Evolutionary conservation across 1,140 invertebrate species (phyloP).

Genomic region (Rhyacophila brunnea): DNA sequence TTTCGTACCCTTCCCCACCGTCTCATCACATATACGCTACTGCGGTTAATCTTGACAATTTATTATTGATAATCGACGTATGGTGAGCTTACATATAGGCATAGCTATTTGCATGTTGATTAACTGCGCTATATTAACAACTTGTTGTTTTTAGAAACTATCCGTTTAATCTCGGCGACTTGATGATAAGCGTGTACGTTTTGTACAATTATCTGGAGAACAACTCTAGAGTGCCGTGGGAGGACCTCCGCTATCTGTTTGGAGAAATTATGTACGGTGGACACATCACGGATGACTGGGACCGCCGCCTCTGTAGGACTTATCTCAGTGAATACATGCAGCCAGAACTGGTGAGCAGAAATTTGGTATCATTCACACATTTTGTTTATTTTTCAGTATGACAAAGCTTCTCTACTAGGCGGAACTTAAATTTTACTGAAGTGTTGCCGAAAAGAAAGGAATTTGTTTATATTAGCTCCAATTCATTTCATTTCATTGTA

Average conservation of each 20-base stretch:
- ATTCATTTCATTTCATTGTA: too few relatives aligned
- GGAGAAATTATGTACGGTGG: slow-evolving; percentile 98
- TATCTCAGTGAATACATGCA: slow-evolving; percentile 89
- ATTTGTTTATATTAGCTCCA: too few relatives aligned
- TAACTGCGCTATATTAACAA: too few relatives aligned
- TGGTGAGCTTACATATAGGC: neutral
- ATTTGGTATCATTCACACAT: too few relatives aligned
- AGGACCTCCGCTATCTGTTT: slow-evolving; percentile 89
- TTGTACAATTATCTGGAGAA: slow-evolving; percentile 91
- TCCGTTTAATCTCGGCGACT: slow-evolving; percentile 80
- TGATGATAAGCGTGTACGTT: slow-evolving; percentile 91
- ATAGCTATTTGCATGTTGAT: too few relatives aligned
- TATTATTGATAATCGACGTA: slow-evolving; percentile 3
- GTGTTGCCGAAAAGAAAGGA: too few relatives aligned
- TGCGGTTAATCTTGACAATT: too few relatives aligned
- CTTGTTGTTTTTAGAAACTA: slow-evolving; percentile 53
- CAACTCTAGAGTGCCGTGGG: slow-evolving; percentile 86
- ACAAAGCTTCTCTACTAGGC: too few relatives aligned
- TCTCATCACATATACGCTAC: too few relatives aligned
- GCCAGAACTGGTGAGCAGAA: slow-evolving; percentile 66
- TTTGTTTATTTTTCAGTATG: too few relatives aligned
- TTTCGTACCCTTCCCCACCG: too few relatives aligned
- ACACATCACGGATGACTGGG: slow-evolving; percentile 96
- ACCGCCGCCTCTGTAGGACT: slow-evolving; percentile 80
- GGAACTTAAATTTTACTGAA: too few relatives aligned